Conservation (phyloP, 2,888 invertebrate species). For the Cerceris rybyensis region DNA sequence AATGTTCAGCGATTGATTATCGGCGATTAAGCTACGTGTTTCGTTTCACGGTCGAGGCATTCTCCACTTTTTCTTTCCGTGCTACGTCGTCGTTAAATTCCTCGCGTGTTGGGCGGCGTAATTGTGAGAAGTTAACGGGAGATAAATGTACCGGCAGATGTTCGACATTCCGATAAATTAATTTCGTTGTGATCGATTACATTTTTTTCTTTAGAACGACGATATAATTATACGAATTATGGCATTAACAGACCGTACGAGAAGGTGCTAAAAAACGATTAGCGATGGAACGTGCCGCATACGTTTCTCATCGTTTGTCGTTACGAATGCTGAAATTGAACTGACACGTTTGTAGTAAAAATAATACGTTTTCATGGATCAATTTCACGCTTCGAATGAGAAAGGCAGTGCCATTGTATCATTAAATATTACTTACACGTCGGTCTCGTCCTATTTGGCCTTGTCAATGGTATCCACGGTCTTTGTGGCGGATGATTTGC, state of each 20-base stretch:
- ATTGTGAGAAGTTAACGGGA: neutral
- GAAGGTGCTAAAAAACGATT: too few relatives aligned
- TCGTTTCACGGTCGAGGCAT: neutral
- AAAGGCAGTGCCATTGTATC: neutral
- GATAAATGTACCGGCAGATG: too few relatives aligned
- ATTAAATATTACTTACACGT: slow-evolving; percentile 88
- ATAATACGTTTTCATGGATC: neutral
- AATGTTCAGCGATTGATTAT: slow-evolving; percentile 47
- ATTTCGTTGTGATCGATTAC: neutral
- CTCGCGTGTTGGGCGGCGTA: neutral
- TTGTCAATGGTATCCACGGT: slow-evolving; percentile 96
- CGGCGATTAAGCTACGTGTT: slow-evolving; percentile 33
- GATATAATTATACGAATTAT: too few relatives aligned
- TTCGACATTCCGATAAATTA: too few relatives aligned
- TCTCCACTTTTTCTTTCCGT: neutral
- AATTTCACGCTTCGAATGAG: neutral
- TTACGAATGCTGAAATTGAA: too few relatives aligned
- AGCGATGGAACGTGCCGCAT: too few relatives aligned
- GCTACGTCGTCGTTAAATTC: neutral
- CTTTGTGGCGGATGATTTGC: slow-evolving; percentile 95
- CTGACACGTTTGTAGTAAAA: neutral
- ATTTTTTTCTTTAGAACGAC: too few relatives aligned
- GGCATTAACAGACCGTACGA: too few relatives aligned
- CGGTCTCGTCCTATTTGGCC: slow-evolving; percentile 94
- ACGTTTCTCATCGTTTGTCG: too few relatives aligned